A percentile compares a stretch with the other conserved stretches of the same genome.
These are phyloP conservation scores for Hypena proboscidalis DNA, from an alignment of 2,888 invertebrate species.

Conservation along the genomic window DNA sequence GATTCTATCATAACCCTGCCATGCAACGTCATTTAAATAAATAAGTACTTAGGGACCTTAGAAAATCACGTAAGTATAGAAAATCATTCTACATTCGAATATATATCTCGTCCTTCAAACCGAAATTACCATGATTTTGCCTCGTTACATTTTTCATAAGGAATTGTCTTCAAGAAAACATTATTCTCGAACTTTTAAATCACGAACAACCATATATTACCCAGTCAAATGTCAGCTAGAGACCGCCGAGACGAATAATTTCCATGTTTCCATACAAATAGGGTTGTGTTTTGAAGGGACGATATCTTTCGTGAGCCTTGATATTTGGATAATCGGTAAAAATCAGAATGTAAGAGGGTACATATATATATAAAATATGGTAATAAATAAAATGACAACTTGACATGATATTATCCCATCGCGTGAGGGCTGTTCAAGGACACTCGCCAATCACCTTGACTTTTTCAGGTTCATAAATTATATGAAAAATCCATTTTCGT, in stretches of 20 bases:
- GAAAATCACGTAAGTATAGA: too few relatives aligned
- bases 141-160: too few relatives aligned
- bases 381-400: constrained; percentile 37
- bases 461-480: constrained; percentile 41
- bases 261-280: constrained; percentile 7
- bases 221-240: background rate
- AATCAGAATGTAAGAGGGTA: constrained; percentile 18
- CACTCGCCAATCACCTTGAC: constrained; percentile 45
- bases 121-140: too few relatives aligned
- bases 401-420: constrained; percentile 40
- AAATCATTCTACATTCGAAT: too few relatives aligned
- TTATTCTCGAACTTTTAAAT: background rate
- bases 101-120: too few relatives aligned
- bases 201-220: too few relatives aligned
- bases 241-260: background rate
- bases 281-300: background rate
- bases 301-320: constrained; percentile 5
- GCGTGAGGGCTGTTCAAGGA: constrained; percentile 47
- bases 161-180: background rate
- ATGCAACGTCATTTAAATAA: too few relatives aligned
- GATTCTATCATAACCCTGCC: too few relatives aligned
- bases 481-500: constrained; percentile 29
- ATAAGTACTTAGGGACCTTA: too few relatives aligned
- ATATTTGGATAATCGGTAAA: constrained; percentile 14
- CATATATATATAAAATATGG: constrained; percentile 11